Evolutionary conservation across 2,888 invertebrate species (phyloP), one percentile per base, ranked within the genome.

Genomic region (Aelia acuminata): DNA sequence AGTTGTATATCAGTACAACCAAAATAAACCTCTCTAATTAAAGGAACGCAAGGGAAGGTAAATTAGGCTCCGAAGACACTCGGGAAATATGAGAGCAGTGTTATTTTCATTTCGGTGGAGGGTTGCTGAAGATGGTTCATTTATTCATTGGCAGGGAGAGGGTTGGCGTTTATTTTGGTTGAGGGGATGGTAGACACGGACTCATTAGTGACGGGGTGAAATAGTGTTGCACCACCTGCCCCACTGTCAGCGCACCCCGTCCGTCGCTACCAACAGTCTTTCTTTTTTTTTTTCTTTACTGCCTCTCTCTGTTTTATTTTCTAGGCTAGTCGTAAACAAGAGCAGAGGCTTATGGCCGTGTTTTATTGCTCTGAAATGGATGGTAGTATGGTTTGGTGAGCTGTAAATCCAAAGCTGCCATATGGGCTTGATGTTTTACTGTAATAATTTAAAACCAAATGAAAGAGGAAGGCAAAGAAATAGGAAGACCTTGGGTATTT

Each of bases 131-230:
- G 80, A 80, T 11, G 39, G 80, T 80, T 70, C 63, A 80, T 80
- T 80, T 80, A 80, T 43, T 47, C 43, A 18, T 35, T 18, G 63
- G 35, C 43, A 43, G 43, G n/a, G n/a, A 43, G 80, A 80, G 80
- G 80, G 80, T 43, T 80, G 43, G 43, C 39, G 80, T 80, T 80
- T 80, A 80, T 80, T 80, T 80, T 80, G 43, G 80, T 80, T 47
- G 43, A 80, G 80, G 80, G 80, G 80, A 43, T 39, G 80, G 18
- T 80, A 1, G 80, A 15, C n/a, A 39, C 22, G 13, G 43, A 8
- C 80, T 80, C 80, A 80, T 80, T 80, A 80, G 80, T 80, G 80
- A 80, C 31, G 43, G 43, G 80, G 80, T 80, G 80, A 80, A 80
- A 80, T 80, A 80, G 43, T 80, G 80, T n/a, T n/a, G 0, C 43